Conservation (phyloP, 1,140 invertebrate species). For the Trichoplusia ni region DNA sequence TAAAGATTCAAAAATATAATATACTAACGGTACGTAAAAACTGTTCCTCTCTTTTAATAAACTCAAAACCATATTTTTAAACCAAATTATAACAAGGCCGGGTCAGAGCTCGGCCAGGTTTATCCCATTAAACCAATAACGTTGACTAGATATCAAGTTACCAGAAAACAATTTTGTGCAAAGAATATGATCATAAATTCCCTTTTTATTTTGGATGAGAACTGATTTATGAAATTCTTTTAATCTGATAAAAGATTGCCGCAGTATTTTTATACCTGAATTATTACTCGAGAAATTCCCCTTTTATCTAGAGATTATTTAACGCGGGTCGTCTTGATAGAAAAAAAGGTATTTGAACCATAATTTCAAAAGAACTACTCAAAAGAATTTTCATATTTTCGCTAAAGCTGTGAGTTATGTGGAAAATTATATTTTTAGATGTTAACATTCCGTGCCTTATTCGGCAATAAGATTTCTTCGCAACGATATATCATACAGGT, state of each 20-base stretch:
- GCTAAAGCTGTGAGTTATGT: no score
- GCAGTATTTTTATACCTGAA: conserved; percentile 23
- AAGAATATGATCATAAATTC: conserved; percentile 23
- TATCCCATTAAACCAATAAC: conserved; percentile 12
- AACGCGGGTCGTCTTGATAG: not conserved
- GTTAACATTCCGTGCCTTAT: no score
- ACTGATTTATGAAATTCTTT: conserved; percentile 28
- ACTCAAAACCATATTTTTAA: no score
- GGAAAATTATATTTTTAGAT: no score
- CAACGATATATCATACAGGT: no score
- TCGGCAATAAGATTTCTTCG: no score
- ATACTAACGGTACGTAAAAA: no score
- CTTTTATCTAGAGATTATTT: conserved; percentile 21
- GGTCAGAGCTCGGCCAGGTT: not conserved
- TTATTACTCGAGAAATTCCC: conserved; percentile 6
- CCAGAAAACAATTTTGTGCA: conserved; percentile 23
- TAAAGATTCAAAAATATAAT: no score
- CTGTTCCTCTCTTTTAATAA: no score
- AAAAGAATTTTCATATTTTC: no score
- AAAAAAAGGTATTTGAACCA: not conserved
- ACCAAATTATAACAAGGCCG: no score
- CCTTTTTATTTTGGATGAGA: conserved; percentile 12
- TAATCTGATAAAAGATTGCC: conserved; percentile 25
- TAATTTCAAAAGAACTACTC: not conserved
- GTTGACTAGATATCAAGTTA: conserved; percentile 2